phyloP scores from a whole-genome alignment of 2,113 vertebrate species.

The Grus americana region DNA sequence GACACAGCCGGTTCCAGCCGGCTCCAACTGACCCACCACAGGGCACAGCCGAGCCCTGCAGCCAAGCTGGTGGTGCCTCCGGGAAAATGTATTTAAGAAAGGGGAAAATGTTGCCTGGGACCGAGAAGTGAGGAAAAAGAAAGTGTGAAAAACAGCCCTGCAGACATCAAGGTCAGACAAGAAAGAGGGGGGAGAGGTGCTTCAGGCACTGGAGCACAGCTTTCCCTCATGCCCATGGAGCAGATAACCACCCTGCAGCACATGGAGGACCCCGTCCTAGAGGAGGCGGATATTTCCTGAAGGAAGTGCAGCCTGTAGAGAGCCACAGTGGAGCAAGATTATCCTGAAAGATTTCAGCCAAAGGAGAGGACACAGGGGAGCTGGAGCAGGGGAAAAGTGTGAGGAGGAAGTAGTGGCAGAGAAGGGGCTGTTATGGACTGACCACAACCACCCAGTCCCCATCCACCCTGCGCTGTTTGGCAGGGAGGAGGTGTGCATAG shows the following conservation, averaged over 20 bases:
- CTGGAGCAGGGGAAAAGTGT: fast-evolving
- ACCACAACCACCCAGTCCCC: background rate
- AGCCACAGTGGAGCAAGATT: background rate
- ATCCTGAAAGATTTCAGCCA: background rate
- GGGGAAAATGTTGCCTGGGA: background rate
- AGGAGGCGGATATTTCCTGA: background rate
- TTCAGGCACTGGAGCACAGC: background rate
- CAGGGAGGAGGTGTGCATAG: background rate
- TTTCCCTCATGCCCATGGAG: background rate
- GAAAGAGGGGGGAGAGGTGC: background rate
- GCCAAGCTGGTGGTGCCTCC: background rate
- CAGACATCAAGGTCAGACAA: background rate
- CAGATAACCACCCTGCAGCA: background rate
- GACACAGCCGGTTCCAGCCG: background rate
- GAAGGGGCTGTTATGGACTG: background rate
- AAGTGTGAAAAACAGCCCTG: background rate
- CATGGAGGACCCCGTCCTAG: fast-evolving
- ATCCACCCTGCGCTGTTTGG: background rate
- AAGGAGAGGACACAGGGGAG: background rate
- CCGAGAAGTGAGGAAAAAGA: background rate
- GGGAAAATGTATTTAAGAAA: background rate
- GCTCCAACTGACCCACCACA: background rate
- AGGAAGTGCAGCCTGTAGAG: background rate
- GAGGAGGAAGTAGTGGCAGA: background rate
- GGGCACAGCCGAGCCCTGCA: background rate